These are phyloP conservation scores for Brachionus asplanchnoidis DNA, from an alignment of 1,140 invertebrate genomes.

Conservation along the genomic window DNA sequence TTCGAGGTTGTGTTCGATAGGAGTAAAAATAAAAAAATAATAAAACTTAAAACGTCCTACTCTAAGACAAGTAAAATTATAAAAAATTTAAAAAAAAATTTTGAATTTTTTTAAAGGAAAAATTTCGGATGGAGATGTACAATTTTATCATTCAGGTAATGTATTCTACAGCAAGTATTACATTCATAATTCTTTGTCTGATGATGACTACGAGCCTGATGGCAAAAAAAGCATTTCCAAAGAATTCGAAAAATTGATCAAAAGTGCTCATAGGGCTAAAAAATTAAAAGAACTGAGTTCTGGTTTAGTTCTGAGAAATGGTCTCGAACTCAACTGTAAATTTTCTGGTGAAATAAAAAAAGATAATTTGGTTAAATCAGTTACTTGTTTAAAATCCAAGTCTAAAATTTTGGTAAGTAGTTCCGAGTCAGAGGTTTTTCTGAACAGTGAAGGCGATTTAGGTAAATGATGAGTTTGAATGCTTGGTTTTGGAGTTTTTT, in stretches of 20 bases:
- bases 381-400: background rate
- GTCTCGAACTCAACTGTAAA: background rate
- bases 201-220: background rate
- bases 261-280: background rate
- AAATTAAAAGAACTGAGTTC: background rate
- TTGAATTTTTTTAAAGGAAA: background rate
- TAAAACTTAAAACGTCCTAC: background rate
- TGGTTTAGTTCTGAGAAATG: background rate
- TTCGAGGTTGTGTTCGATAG: background rate
- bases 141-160: background rate
- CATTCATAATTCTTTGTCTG: background rate
- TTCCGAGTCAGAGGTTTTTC: background rate
- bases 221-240: background rate
- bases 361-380: background rate
- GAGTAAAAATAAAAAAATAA: background rate
- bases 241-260: background rate
- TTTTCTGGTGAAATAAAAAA: background rate
- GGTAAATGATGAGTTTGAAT: background rate
- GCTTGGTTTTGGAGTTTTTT: background rate
- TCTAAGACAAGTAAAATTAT: background rate
- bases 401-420: constrained; percentile 8
- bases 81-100: background rate
- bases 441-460: background rate
- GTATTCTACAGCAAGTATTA: background rate
- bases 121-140: background rate